Evolutionary conservation across 2,888 invertebrate species (phyloP).

Genomic region (Agonopterix subpropinquella): DNA sequence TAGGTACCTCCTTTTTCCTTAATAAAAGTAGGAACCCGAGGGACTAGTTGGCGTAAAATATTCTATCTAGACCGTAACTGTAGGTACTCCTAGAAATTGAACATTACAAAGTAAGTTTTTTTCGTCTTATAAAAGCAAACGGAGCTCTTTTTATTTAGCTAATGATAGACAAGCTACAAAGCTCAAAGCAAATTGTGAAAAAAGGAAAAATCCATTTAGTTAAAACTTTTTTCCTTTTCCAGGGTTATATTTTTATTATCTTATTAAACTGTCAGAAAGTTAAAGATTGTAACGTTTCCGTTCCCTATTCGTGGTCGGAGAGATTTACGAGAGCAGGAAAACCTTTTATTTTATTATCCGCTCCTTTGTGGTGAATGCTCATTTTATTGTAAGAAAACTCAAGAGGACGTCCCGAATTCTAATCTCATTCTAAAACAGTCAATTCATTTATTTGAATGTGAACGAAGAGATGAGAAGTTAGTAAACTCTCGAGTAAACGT

Average conservation of each 20-base stretch:
- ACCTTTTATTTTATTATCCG: slow-evolving; percentile 57
- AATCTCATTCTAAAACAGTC: slow-evolving; percentile 1
- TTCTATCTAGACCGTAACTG: no score
- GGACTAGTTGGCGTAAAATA: no score
- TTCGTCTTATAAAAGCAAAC: neutral
- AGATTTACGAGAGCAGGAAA: slow-evolving; percentile 56
- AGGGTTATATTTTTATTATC: slow-evolving; percentile 67
- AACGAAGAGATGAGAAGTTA: neutral
- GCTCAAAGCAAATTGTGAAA: slow-evolving; percentile 18
- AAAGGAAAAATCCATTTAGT: slow-evolving; percentile 32
- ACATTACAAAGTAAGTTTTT: neutral
- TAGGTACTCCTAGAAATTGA: no score
- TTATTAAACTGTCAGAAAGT: slow-evolving; percentile 72
- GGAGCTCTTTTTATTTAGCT: neutral
- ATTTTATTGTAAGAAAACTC: slow-evolving; percentile 19
- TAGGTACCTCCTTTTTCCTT: neutral
- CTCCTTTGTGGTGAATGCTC: slow-evolving; percentile 43
- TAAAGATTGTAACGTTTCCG: slow-evolving; percentile 65
- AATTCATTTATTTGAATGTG: neutral
- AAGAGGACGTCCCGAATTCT: slow-evolving; percentile 5
- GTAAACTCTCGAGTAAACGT: neutral
- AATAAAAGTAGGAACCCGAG: neutral
- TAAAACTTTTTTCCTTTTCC: slow-evolving; percentile 30
- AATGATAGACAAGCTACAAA: slow-evolving; percentile 8
- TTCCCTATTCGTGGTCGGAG: slow-evolving; percentile 52